Conservation (phyloP, 1,140 invertebrate genomes). For the Leptinotarsa lineolata region DNA sequence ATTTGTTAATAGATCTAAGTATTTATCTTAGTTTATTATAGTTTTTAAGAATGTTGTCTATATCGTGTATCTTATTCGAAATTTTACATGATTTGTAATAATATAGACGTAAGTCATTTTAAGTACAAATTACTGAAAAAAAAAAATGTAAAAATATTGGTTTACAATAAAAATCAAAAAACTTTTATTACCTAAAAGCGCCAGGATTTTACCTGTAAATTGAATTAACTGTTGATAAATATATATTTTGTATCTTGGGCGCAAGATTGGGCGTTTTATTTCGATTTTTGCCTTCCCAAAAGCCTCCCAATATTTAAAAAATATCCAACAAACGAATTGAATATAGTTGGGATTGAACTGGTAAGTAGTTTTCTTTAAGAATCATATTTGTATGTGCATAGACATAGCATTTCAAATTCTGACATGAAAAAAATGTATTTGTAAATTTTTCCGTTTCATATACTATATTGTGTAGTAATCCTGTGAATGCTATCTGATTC, state of each 20-base stretch:
- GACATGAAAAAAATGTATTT: too few species aligned
- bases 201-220: slow-evolving; percentile 39
- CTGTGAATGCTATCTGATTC: too few species aligned
- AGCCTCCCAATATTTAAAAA: too few species aligned
- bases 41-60: slow-evolving; percentile 27
- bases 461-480: too few species aligned
- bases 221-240: slow-evolving; percentile 33
- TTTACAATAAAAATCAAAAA: slow-evolving; percentile 33
- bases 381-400: too few species aligned
- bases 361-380: too few species aligned
- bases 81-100: slow-evolving; percentile 24
- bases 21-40: slow-evolving; percentile 28
- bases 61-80: slow-evolving; percentile 26
- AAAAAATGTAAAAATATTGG: slow-evolving; percentile 34
- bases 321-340: too few species aligned
- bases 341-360: too few species aligned
- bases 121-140: slow-evolving; percentile 38
- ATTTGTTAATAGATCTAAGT: slow-evolving; percentile 27
- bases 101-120: slow-evolving; percentile 33
- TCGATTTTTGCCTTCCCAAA: not conserved
- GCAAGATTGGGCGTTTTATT: slow-evolving; percentile 33
- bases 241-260: slow-evolving; percentile 40
- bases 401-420: too few species aligned
- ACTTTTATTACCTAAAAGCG: slow-evolving; percentile 33
- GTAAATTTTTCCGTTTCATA: too few species aligned